Percentiles rank a stretch among this genome's conserved stretches.
These are phyloP conservation scores for Chamaetylas fuelleborni DNA, from an alignment of 2,113 vertebrate species.

Conservation along the genomic window DNA sequence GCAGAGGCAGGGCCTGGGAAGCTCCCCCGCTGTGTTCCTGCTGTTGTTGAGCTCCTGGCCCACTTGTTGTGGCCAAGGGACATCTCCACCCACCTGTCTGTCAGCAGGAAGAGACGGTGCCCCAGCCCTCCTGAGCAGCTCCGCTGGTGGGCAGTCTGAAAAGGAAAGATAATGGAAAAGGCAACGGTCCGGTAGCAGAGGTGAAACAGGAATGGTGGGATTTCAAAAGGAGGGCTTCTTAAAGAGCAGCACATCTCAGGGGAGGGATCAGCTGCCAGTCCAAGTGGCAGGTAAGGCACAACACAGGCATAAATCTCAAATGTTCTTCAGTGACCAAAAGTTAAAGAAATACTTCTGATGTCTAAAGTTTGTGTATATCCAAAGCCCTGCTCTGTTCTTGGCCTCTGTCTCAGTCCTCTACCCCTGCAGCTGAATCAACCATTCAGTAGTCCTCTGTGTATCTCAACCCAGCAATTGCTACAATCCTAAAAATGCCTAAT, in stretches of 20 bases:
- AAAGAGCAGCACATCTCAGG: constrained; percentile 70
- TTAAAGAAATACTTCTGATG: constrained; percentile 48
- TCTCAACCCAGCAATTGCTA: not conserved
- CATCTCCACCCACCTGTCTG: constrained; percentile 55
- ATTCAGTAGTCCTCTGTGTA: not conserved
- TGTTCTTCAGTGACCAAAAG: constrained; percentile 49
- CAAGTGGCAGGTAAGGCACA: constrained; percentile 70
- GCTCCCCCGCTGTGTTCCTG: constrained; percentile 37
- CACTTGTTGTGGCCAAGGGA: constrained; percentile 60
- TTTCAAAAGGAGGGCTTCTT: constrained; percentile 70
- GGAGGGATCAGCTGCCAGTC: constrained; percentile 71
- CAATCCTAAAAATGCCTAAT: not conserved
- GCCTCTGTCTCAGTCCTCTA: constrained; percentile 49
- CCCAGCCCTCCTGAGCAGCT: constrained; percentile 49
- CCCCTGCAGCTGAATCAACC: constrained; percentile 1
- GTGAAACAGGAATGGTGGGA: constrained; percentile 71
- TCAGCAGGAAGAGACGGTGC: constrained; percentile 62
- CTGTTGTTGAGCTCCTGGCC: constrained; percentile 62
- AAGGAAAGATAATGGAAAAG: constrained; percentile 67
- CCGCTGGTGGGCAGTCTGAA: constrained; percentile 56
- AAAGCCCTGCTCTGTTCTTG: constrained; percentile 58
- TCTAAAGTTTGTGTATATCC: constrained; percentile 46
- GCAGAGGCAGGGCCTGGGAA: constrained; percentile 60
- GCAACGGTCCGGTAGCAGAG: constrained; percentile 64
- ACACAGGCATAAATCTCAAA: constrained; percentile 55